Evolutionary conservation across 2,113 vertebrate species (phyloP).

Genomic region (Dasyprocta punctata): DNA sequence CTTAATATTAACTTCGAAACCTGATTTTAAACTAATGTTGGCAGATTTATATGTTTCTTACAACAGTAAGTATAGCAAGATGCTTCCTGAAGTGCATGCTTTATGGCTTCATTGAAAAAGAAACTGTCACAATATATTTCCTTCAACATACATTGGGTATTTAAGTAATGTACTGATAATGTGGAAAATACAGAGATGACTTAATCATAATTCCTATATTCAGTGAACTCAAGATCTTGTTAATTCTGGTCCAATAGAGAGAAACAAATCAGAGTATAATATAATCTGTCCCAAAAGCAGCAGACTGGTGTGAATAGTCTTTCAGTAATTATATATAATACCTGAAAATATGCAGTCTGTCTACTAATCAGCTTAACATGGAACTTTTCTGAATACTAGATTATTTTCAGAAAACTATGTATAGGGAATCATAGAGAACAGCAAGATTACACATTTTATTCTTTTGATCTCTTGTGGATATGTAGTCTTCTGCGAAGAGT

Average conservation of each 20-base stretch:
- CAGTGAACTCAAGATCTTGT: constrained; percentile 40
- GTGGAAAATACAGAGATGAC: constrained; percentile 20
- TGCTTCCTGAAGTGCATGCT: constrained; percentile 6
- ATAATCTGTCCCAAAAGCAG: constrained; percentile 6
- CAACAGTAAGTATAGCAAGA: constrained; percentile 27
- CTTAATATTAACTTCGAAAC: constrained; percentile 20
- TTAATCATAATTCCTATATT: constrained; percentile 49
- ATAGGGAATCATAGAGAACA: background rate
- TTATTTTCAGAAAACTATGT: background rate
- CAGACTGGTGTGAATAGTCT: background rate
- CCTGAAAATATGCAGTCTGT: background rate
- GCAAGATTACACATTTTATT: background rate
- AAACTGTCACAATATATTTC: constrained; percentile 45
- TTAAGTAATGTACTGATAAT: constrained; percentile 53
- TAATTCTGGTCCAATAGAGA: constrained; percentile 29
- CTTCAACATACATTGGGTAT: background rate
- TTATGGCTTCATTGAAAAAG: constrained; percentile 60
- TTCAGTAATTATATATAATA: background rate
- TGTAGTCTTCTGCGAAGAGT: background rate
- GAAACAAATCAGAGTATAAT: constrained; percentile 9
- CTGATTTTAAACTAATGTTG: constrained; percentile 47
- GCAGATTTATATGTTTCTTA: background rate
- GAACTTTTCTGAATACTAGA: constrained; percentile 27
- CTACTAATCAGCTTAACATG: background rate
- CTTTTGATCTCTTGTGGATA: background rate